These are phyloP conservation scores for Phortica magna DNA, from an alignment of 2,888 invertebrate genomes.

Conservation along the genomic window DNA sequence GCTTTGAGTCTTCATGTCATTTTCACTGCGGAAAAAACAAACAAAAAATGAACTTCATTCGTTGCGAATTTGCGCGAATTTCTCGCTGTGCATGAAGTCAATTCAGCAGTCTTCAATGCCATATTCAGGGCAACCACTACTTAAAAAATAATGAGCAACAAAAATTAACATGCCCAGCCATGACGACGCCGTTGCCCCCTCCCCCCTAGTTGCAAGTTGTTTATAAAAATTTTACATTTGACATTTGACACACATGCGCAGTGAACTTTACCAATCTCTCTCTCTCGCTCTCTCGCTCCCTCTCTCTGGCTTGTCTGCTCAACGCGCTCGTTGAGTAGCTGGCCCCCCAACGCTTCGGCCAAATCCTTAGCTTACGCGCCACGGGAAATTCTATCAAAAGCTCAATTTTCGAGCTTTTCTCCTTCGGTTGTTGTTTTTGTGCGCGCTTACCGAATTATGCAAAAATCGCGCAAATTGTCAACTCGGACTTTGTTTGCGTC, in stretches of 20 bases:
- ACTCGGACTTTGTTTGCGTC: not conserved
- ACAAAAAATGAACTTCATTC: not conserved
- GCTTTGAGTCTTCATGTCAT: not conserved
- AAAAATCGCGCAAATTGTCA: not conserved
- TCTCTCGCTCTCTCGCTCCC: not conserved
- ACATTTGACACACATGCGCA: constrained; percentile 58
- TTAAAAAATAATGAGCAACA: not conserved
- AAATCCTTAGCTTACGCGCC: too few relatives aligned
- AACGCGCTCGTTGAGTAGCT: too few relatives aligned
- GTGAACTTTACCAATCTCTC: not conserved
- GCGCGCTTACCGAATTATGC: not conserved
- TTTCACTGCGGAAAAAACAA: not conserved
- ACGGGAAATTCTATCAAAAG: not conserved
- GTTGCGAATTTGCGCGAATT: not conserved
- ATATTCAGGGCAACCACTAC: constrained; percentile 23
- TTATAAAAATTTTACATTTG: constrained; percentile 49
- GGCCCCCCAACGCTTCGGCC: too few relatives aligned
- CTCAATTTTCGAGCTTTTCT: not conserved
- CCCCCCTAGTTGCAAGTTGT: not conserved
- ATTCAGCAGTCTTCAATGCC: not conserved
- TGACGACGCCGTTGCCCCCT: not conserved
- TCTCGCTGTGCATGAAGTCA: not conserved
- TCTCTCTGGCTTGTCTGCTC: not conserved
- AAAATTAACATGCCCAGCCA: not conserved
- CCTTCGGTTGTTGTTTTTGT: not conserved